Evolutionary conservation across 2,797 vertebrate species (phyloP), one percentile per base, ranked within the genome.

Genomic region (Pelobates cultripes): DNA sequence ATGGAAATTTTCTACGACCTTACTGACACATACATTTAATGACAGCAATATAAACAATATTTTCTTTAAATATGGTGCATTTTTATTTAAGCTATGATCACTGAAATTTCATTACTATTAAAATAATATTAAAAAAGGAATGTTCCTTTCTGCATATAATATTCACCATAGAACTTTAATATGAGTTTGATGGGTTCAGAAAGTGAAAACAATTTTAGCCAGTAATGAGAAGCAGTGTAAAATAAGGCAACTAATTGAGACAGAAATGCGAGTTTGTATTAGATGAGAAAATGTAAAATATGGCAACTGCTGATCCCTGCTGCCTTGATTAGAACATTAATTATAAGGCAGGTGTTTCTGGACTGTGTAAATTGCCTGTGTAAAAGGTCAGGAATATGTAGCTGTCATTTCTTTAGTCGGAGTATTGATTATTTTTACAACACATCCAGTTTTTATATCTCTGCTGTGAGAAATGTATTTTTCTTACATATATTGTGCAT

Each of bases 241-340:
- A 86, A 82, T 89, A 79, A 89, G 82, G 78, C 87, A 85, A 86
- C 84, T 93, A 92, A 93, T 90, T 92, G 89, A 91, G 91, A 89
- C 28, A 86, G 70, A 81, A 86, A 83, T 57, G 47, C 51, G 55
- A 73, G 61, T 88, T 86, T 85, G 86, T 87, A 85, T 75, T 77
- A 83, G 69, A 77, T 86, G 85, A 84, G 77, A 84, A 85, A 77
- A 76, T 51, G 1, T 0, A 43, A 72, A 86, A 86, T 0, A 13
- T 63, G 73, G 70, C 84, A 87, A 88, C 61, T 83, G 68, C 64
- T 87, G 85, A 88, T 86, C 64, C 85, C 86, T 78, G 73, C 80
- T 88, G 87, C 84, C 85, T 90, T 89, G 88, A 93, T 94, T 94
- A 94, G 90, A 89, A 90, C 90, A 89, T 92, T 93, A 92, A 94